phyloP scores from a whole-genome alignment of 1,140 invertebrate genomes.

The Stegodyphus mimosarum region DNA sequence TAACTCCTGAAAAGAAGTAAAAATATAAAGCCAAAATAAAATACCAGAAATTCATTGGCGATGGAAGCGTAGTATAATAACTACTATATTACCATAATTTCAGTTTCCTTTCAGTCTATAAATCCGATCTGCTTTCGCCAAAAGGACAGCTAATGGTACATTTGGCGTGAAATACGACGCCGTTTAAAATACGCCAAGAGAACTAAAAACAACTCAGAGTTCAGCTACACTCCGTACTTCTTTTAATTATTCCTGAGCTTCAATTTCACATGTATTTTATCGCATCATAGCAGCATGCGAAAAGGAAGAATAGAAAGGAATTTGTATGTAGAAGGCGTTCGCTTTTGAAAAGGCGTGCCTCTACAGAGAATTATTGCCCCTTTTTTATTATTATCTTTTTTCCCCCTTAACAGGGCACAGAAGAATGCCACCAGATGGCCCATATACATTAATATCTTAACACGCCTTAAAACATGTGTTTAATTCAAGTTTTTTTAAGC shows the following conservation, averaged over 20 bases:
- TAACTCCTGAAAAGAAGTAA: no score
- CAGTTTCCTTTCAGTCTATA: no score
- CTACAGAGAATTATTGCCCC: background rate
- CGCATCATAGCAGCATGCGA: background rate
- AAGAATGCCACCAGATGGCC: background rate
- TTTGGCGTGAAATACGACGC: constrained; percentile 2
- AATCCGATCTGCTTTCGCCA: background rate
- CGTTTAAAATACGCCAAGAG: constrained; percentile 3
- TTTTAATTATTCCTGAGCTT: background rate
- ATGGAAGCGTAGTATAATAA: background rate
- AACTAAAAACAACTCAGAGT: background rate
- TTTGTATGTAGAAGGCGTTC: no score
- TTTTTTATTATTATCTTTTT: background rate
- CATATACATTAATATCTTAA: background rate
- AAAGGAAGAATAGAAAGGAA: background rate
- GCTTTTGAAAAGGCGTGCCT: no score
- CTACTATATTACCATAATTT: background rate
- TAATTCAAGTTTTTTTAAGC: background rate
- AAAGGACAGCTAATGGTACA: background rate
- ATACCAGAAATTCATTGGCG: no score
- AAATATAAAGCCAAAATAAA: no score
- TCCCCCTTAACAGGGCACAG: background rate
- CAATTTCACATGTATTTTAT: background rate
- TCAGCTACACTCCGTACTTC: background rate
- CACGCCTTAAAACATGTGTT: background rate